Evolutionary conservation across 2,888 invertebrate genomes (phyloP).

Genomic region (Taenaris catops): DNA sequence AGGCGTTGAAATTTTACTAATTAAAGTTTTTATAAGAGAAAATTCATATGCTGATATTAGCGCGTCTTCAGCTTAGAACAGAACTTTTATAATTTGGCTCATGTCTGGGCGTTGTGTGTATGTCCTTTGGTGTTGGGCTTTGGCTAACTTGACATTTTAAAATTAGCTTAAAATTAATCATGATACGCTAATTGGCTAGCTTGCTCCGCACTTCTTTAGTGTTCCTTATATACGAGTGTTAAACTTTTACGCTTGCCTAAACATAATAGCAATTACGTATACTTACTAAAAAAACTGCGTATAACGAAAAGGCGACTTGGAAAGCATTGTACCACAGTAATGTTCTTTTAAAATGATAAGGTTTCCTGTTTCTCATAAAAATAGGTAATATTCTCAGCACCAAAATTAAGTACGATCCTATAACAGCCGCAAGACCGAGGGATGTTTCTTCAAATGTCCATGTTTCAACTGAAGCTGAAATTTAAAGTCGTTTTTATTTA

Average conservation of each 20-base stretch:
- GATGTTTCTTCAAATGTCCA: slow-evolving; percentile 50
- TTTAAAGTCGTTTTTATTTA: no score
- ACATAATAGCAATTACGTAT: slow-evolving; percentile 20
- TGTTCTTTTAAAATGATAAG: slow-evolving; percentile 82
- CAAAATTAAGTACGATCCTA: slow-evolving; percentile 83
- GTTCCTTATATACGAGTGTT: background rate
- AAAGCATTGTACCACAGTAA: slow-evolving; percentile 84
- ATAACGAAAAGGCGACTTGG: slow-evolving; percentile 83
- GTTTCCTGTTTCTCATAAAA: slow-evolving; percentile 82
- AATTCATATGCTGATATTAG: no score
- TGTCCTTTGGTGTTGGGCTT: no score
- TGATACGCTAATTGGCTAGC: no score
- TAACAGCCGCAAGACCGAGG: slow-evolving; percentile 39
- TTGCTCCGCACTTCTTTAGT: no score
- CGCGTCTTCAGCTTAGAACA: no score
- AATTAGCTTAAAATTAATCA: no score
- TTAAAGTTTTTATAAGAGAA: no score
- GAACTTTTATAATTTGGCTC: no score
- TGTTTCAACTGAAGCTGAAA: slow-evolving; percentile 41
- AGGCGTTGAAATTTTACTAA: no score
- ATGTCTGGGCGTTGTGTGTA: no score
- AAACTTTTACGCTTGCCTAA: background rate
- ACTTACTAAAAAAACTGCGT: slow-evolving; percentile 80
- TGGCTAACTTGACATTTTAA: no score
- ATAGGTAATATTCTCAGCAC: slow-evolving; percentile 84